Base-by-base conservation (phyloP, 2,797 vertebrate genomes). In the Paratrypauchen microcephalus region DNA sequence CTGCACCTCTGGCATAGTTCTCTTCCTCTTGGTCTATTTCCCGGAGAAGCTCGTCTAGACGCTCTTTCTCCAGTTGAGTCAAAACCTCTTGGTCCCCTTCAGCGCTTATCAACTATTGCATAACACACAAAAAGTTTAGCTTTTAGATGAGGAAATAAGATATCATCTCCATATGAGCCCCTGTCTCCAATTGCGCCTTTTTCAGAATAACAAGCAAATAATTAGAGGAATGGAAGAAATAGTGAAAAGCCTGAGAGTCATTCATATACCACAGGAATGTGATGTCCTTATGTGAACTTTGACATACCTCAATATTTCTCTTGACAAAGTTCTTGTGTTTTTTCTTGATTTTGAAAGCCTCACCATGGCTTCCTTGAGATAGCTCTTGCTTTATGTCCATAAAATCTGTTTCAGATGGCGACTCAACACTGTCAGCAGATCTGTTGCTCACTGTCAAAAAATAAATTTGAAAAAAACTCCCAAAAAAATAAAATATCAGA, bases 231-330 rank as follows among this genome's bases (percentile, higher is more conserved):
- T 80, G 68, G 77, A 79, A 86, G 85, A 83, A 88, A 79, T 60
- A 66, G 65, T 28, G 0, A 5, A 57, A 59, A 68, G 70, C 72
- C 57, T 68, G 36, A 63, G 83, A 84, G 79, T 80, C 79, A 67
- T 73, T 52, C 16, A 83, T 73, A 75, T 47, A 75, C 63, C 66
- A 62, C 61, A 68, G 68, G 62, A 66, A 65, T 79, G 69, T 76
- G 47, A 72, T 81, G 70, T 75, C 71, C 71, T 48, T 18, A 59
- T n/a, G 1, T 88, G 86, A 91, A 84, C 87, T 87, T 76, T 84
- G 76, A 91, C 94, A 92, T 94, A 98, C 97, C 95, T 97, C 93
- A 70, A 96, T 96, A 86, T 98, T 98, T 89, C 92, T 95, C 86
- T 91, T 96, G 86, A 98, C 90, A 89, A 97, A 97, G 93, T 96